A percentile compares a stretch with the other conserved stretches of the same genome.
Conservation (phyloP, 2,888 invertebrate genomes). For the Drepanosiphum platanoidis region DNA sequence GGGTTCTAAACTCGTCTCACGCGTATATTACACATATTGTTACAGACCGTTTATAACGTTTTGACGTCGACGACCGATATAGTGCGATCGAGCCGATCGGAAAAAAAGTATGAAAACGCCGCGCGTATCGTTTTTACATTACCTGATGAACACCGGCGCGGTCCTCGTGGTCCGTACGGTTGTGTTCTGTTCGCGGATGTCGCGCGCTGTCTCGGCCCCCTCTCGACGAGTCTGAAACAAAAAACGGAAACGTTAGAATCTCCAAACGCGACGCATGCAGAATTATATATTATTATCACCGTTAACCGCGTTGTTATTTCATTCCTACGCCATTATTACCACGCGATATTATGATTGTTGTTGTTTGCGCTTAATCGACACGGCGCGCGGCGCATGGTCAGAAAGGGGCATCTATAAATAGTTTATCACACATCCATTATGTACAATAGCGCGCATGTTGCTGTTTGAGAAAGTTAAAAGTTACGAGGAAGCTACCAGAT, state of each 20-base stretch:
- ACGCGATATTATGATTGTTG: no score
- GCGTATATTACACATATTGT: no score
- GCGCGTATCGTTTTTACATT: background rate
- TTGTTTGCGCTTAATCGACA: slow-evolving; percentile 7
- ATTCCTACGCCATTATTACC: background rate
- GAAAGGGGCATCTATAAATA: background rate
- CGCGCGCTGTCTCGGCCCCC: no score
- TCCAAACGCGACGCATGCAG: background rate
- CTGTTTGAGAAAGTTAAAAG: slow-evolving; percentile 48
- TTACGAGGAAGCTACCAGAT: slow-evolving; percentile 55
- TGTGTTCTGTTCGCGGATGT: no score
- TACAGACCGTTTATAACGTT: background rate
- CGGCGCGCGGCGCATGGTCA: background rate
- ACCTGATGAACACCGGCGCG: background rate
- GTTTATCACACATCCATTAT: slow-evolving; percentile 22
- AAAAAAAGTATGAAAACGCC: background rate
- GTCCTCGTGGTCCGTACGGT: background rate
- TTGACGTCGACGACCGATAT: background rate
- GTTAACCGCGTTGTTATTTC: background rate
- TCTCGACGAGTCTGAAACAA: slow-evolving; percentile 11
- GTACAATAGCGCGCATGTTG: slow-evolving; percentile 30
- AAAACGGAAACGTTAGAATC: background rate
- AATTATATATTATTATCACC: background rate
- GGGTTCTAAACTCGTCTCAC: no score
- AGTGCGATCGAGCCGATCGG: background rate